These are phyloP conservation scores for Morpho achilles DNA, from an alignment of 2,888 invertebrate species.

Conservation along the genomic window DNA sequence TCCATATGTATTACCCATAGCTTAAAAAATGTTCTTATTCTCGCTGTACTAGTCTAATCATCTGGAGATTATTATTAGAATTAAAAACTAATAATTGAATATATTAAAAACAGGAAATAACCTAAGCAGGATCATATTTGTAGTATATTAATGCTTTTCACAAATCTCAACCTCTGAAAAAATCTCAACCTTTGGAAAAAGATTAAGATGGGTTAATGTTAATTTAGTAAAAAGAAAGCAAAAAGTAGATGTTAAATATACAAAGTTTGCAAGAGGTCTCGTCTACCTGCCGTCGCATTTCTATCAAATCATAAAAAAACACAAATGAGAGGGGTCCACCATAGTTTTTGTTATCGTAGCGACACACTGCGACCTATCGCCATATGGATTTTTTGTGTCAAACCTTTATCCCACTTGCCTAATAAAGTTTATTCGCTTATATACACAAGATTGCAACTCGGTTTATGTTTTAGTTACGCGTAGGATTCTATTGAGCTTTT, in stretches of 20 bases:
- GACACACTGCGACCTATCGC: slow-evolving; percentile 69
- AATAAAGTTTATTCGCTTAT: slow-evolving; percentile 73
- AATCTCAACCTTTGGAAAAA: background rate
- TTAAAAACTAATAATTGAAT: too few relatives aligned
- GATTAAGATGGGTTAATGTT: slow-evolving; percentile 2
- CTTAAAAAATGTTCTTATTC: too few relatives aligned
- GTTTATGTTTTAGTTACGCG: background rate
- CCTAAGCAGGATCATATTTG: too few relatives aligned
- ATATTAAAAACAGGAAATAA: too few relatives aligned
- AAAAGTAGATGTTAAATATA: slow-evolving; percentile 33
- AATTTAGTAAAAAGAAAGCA: slow-evolving; percentile 29
- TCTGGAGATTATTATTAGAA: too few relatives aligned
- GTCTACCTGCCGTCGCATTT: slow-evolving; percentile 66
- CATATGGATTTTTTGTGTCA: slow-evolving; percentile 61
- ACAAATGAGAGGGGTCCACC: slow-evolving; percentile 67
- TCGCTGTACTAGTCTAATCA: too few relatives aligned
- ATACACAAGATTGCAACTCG: slow-evolving; percentile 40
- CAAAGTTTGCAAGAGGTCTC: slow-evolving; percentile 59
- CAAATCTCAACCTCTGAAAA: too few relatives aligned
- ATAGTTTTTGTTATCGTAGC: slow-evolving; percentile 65
- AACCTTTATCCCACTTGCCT: slow-evolving; percentile 68
- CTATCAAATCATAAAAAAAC: slow-evolving; percentile 65
- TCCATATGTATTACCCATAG: too few relatives aligned
- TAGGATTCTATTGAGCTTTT: too few relatives aligned
- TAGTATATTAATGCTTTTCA: too few relatives aligned